Evolutionary conservation across 2,888 invertebrate genomes (phyloP), one percentile per base, ranked within the genome.

Genomic region (Drosophila tripunctata): DNA sequence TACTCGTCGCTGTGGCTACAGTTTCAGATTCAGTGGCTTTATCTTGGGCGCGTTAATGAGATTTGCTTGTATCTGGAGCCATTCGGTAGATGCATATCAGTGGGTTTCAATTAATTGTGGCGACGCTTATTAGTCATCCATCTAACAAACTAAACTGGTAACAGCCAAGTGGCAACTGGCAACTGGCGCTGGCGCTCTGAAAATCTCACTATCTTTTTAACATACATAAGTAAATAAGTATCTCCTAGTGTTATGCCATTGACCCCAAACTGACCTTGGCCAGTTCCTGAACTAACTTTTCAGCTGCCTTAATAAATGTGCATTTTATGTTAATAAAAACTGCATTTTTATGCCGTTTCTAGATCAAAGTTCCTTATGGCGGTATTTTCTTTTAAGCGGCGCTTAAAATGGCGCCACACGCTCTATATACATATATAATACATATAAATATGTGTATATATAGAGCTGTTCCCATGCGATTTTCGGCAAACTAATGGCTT

Each of bases 51-150:
- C 87, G 87, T 88, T 90, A 90, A 90, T 90, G 90, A 90, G 89
- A 90, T 90, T 90, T 90, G 89, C 90, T 89, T 90, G 90, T 90
- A 90, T 89, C 90, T 86, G 84, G 71, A 87, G 88, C 88, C 89
- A 88, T 88, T 89, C 87, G 80, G 83, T 78, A 90, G 90, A 90
- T 90, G 86, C 75, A 75, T 90, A 90, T 90, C 90, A 88, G 83
- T 76, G 78, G 83, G 61, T 75, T 86, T 88, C 89, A 88, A 89
- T 88, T 89, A 89, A 90, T 89, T 89, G 87, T 86, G 87, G 82
- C 86, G 88, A 80, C 81, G 87, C 82, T 87, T 89, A 89, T 90
- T 90, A 89, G 89, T 89, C 90, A 90, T 90, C 90, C 89, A 90
- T 90, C 89, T 90, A 89, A 78, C 81, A 89, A 90, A 89, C 87